Evolutionary conservation across 2,113 vertebrate genomes (phyloP), one percentile per base, ranked within the genome.

Genomic region (Bucco capensis): DNA sequence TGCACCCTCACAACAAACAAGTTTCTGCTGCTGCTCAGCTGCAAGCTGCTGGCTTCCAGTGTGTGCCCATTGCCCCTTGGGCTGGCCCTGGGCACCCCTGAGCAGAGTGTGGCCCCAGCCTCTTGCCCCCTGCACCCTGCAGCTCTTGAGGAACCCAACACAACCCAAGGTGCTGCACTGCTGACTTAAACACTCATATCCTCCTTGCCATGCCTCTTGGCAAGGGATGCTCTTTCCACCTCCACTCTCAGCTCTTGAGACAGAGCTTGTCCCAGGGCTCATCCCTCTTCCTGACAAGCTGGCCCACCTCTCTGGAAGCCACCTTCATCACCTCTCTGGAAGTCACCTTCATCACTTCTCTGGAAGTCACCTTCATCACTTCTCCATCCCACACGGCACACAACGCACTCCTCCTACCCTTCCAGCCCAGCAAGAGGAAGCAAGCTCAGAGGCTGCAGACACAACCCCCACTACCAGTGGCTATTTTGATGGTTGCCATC

Each of bases 161-260:
- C 8, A 30, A 4, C 56, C 56, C 71, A 58, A 9, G 0, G 1
- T 11, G 35, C 51, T 12, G 31, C 10, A 3, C 1, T 2, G 23
- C 35, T 37, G 38, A 44, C 50, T 50, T 6, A 31, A 78, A 25
- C 2, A 0, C 65, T 38, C 25, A 10, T 3, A 11, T 19, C 22
- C 66, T 14, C 17, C 17, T 30, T 19, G 30, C 17, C 31, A 4
- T 1, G 8, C 1, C 42, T 46, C 78, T 25, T 2, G 57, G 27
- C 9, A 57, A 46, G 51, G 22, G 51, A 19, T 8, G 7, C 16
- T 31, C 28, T 21, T 13, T 9, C 13, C 12, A 2, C 31, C 25
- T 24, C 31, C 61, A 2, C 30, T 76, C 64, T 35, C 35, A 37
- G 5, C 38, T 67, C 17, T 5, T 0, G 0, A 19, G 33, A 31